phyloP scores from a whole-genome alignment of 1,140 invertebrate genomes.

The Drosophila persimilis region DNA sequence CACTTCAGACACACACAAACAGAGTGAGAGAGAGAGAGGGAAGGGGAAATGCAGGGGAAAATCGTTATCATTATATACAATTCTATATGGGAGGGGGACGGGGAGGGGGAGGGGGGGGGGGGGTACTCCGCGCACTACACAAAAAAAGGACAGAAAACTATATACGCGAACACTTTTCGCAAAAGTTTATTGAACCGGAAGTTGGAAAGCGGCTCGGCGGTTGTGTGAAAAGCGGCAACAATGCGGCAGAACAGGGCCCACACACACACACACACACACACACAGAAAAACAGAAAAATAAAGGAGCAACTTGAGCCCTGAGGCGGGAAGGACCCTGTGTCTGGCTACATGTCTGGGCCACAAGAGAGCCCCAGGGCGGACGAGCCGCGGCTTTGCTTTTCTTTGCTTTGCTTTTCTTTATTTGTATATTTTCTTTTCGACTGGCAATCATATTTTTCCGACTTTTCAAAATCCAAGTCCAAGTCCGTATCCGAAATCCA shows the following conservation, averaged over 20 bases:
- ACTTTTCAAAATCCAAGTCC: slow-evolving; percentile 14
- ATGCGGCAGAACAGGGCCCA: slow-evolving; percentile 8
- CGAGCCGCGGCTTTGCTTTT: slow-evolving; percentile 5
- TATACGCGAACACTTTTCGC: slow-evolving; percentile 62
- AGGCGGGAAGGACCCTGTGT: slow-evolving; percentile 10
- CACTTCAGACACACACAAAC: slow-evolving; percentile 33
- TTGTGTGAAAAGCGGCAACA: slow-evolving; percentile 66
- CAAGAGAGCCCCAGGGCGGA: slow-evolving; percentile 1
- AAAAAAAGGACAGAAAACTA: slow-evolving; percentile 42
- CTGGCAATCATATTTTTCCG: slow-evolving; percentile 36
- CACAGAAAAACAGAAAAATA: background rate
- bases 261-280: background rate
- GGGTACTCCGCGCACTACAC: slow-evolving; percentile 3
- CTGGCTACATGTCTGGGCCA: slow-evolving; percentile 39
- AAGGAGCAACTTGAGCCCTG: slow-evolving; percentile 6
- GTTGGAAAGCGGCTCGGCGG: slow-evolving; percentile 45
- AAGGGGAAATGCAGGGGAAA: slow-evolving; percentile 58
- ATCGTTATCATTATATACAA: slow-evolving; percentile 69
- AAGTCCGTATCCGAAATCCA: slow-evolving; percentile 3
- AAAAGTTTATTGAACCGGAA: slow-evolving; percentile 80
- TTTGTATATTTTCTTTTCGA: background rate
- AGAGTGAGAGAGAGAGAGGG: slow-evolving; percentile 18
- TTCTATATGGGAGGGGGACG: slow-evolving; percentile 19
- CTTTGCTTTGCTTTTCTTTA: slow-evolving; percentile 7
- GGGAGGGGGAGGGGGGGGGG: background rate